Evolutionary conservation across 2,113 vertebrate genomes (phyloP), one percentile per base, ranked within the genome.

Genomic region (Thryonomys swinderianus): DNA sequence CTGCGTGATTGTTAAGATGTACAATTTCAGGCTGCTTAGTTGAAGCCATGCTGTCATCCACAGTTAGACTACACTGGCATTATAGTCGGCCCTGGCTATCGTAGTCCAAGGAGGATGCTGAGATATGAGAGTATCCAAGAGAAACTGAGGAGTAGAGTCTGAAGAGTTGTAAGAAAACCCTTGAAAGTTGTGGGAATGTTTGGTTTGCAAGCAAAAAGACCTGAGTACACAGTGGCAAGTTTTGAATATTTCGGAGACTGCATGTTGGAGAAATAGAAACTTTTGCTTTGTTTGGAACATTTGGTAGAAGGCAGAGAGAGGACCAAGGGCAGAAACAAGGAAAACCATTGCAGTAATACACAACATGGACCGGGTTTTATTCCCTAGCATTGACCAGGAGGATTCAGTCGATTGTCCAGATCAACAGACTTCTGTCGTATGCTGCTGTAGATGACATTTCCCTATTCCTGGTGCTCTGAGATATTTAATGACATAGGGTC

Each of bases 121-220:
- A 71, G 6, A 61, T 64, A 40, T 17, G 4, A 69, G 42, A 62
- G 5, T 57, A 64, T 87, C 42, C 61, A 73, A 91, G 84, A 91
- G 45, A 90, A 88, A 30, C 21, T 2, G 76, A 69, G 17, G 51
- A 53, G 11, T 42, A 53, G 27, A n/a, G 14, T 91, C 42, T 85
- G 84, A 21, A 86, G 64, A 53, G 45, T 64, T 85, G 34, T 71
- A 67, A 96, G 78, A 92, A 95, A 95, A 83, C 40, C 78, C 12
- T 85, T 61, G 21, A 73, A 96, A 85, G 64, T 64, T 2, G 9
- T 71, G 42, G 0, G 42, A 2, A 32, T 74, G 6, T 80, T 91
- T 95, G 83, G 14, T 79, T 85, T 86, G 82, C 66, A 94, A 85
- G 55, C 64, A 32, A 2, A 69, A 67, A 79, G 55, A 82, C 9